Percentiles rank a stretch among this genome's conserved stretches.
Evolutionary conservation across 2,113 vertebrate species (phyloP).

Genomic region (Aegotheles bennettii): DNA sequence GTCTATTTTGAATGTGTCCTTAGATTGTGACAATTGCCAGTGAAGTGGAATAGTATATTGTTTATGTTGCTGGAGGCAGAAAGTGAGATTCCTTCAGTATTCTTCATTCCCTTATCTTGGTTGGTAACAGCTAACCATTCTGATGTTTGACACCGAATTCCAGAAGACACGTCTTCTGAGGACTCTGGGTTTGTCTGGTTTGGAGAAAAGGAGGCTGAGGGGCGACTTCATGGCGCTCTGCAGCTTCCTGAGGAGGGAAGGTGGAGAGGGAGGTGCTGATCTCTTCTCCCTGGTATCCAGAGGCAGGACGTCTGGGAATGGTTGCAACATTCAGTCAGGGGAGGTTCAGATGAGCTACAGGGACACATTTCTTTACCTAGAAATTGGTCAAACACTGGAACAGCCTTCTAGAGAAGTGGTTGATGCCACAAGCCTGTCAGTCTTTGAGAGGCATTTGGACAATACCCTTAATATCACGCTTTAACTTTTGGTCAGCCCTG

Average conservation of each 20-base stretch:
- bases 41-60: neutral
- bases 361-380: neutral
- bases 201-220: neutral
- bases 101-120: neutral
- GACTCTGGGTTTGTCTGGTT: neutral
- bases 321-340: neutral
- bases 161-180: neutral
- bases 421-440: too few relatives aligned
- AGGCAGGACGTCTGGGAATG: accelerated
- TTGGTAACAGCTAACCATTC: neutral
- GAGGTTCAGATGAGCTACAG: neutral
- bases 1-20: neutral
- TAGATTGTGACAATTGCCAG: neutral
- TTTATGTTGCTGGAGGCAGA: neutral
- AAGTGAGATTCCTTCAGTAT: neutral
- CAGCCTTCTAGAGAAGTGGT: neutral
- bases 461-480: too few relatives aligned
- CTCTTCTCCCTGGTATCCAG: neutral
- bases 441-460: too few relatives aligned
- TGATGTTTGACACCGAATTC: neutral
- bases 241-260: neutral
- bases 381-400: neutral
- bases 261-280: neutral
- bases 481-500: too few relatives aligned
- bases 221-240: too few relatives aligned